phyloP scores from a whole-genome alignment of 2,888 invertebrate species.

The Acanthoscelides obtectus region DNA sequence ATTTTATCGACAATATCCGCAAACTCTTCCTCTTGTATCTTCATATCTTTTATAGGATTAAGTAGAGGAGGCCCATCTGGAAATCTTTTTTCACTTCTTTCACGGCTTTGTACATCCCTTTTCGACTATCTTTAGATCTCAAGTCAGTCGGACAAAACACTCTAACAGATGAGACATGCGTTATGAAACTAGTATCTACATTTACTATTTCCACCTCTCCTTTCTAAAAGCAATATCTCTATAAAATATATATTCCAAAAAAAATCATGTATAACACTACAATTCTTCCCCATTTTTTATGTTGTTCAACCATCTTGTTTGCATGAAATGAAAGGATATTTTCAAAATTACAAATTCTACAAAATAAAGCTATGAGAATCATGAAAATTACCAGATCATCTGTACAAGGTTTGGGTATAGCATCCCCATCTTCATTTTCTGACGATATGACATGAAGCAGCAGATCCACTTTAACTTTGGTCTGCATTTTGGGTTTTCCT shows the following conservation, averaged over 20 bases:
- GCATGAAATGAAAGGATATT: no score
- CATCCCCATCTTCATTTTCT: slow-evolving; percentile 51
- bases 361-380: no score
- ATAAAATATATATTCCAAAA: background rate
- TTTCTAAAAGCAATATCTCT: slow-evolving; percentile 45
- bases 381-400: slow-evolving; percentile 50
- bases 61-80: slow-evolving; percentile 82
- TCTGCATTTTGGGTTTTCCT: slow-evolving; percentile 52
- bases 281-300: no score
- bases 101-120: slow-evolving; percentile 79
- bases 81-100: slow-evolving; percentile 85
- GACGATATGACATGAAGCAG: slow-evolving; percentile 71
- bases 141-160: slow-evolving; percentile 89
- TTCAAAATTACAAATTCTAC: no score
- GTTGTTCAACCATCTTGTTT: no score
- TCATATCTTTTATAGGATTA: slow-evolving; percentile 95
- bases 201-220: slow-evolving; percentile 90
- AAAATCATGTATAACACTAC: no score
- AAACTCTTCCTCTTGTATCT: slow-evolving; percentile 80
- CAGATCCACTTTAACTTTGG: slow-evolving; percentile 75
- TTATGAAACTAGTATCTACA: slow-evolving; percentile 74
- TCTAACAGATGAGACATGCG: slow-evolving; percentile 83
- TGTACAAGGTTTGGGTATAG: slow-evolving; percentile 66
- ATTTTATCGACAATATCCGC: slow-evolving; percentile 77
- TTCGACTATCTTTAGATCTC: slow-evolving; percentile 76